A percentile compares a stretch with the other conserved stretches of the same genome.
These are phyloP conservation scores for Hemaris fuciformis DNA, from an alignment of 2,888 invertebrate genomes.

Conservation along the genomic window DNA sequence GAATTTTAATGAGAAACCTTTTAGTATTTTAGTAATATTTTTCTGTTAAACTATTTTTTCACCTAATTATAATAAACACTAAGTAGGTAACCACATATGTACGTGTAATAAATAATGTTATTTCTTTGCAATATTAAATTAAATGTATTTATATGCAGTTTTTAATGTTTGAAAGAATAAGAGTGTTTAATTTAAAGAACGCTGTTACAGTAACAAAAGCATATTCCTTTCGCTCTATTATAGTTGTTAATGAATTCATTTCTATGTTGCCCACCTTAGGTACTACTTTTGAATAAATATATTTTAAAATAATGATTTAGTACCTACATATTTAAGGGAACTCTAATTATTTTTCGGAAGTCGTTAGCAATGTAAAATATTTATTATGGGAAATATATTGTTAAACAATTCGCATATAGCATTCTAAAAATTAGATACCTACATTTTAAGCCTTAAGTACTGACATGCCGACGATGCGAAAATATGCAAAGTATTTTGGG, in stretches of 20 bases:
- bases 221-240: too few species aligned
- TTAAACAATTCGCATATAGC: not conserved
- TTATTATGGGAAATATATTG: not conserved
- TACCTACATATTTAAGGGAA: not conserved
- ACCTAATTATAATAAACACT: not conserved
- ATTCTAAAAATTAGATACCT: not conserved
- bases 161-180: too few species aligned
- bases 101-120: not conserved
- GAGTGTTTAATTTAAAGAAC: too few species aligned
- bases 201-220: too few species aligned
- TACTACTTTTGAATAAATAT: too few species aligned
- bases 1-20: constrained; percentile 24
- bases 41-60: not conserved
- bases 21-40: constrained; percentile 7
- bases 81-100: not conserved
- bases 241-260: too few species aligned
- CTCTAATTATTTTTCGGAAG: not conserved
- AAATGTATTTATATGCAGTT: too few species aligned
- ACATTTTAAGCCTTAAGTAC: not conserved
- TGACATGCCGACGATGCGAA: constrained; percentile 19
- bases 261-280: too few species aligned
- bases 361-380: not conserved
- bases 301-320: not conserved
- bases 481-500: constrained; percentile 38
- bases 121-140: too few species aligned